phyloP scores from a whole-genome alignment of 2,113 vertebrate genomes.

The Centropus unirufus region DNA sequence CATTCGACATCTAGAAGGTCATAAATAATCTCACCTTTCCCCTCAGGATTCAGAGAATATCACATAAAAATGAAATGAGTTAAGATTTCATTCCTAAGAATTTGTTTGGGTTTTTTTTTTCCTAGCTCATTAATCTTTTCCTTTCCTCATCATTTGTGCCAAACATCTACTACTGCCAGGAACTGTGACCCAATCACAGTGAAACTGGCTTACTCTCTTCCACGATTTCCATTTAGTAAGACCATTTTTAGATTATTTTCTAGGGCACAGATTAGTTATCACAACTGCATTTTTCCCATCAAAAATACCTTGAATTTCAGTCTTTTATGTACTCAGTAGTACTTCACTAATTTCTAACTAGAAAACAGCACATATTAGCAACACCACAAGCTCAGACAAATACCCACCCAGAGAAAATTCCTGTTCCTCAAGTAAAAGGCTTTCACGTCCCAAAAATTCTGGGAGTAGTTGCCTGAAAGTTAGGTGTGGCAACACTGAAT shows the following conservation, averaged over 20 bases:
- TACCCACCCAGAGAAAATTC: slow-evolving; percentile 6
- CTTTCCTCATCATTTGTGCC: neutral
- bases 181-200: neutral
- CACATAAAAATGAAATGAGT: fast-evolving
- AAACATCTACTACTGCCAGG: neutral
- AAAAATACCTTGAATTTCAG: neutral
- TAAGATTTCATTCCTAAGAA: neutral
- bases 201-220: neutral
- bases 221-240: neutral
- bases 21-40: neutral
- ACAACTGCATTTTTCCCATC: neutral
- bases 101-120: neutral
- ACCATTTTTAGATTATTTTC: neutral
- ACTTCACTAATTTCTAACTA: neutral
- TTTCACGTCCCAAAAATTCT: slow-evolving; percentile 29
- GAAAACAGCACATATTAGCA: neutral
- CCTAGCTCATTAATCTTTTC: neutral
- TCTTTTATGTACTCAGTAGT: neutral
- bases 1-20: neutral
- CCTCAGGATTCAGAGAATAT: neutral
- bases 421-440: neutral
- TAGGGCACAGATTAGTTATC: neutral
- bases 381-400: slow-evolving; percentile 51
- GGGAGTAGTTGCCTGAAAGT: neutral
- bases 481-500: slow-evolving; percentile 13